Evolutionary conservation across 2,888 invertebrate species (phyloP).

Genomic region (Hirtodrosophila cameraria): DNA sequence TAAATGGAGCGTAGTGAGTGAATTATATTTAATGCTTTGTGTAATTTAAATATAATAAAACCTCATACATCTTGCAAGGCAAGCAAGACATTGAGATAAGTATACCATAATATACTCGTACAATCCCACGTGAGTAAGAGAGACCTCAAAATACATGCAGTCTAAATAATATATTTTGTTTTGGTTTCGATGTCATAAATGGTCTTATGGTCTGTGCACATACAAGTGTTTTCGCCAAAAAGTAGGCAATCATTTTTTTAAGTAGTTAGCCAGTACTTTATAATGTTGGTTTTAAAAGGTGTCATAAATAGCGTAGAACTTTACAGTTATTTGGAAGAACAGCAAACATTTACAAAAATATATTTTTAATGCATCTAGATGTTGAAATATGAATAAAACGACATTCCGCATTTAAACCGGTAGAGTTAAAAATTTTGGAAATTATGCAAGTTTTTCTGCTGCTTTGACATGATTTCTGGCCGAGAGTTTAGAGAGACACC

Average conservation of each 20-base stretch:
- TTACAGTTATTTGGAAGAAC: no score
- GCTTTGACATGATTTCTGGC: no score
- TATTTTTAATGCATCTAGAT: no score
- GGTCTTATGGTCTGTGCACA: slow-evolving; percentile 23
- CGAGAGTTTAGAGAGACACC: no score
- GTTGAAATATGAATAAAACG: no score
- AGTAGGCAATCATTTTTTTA: slow-evolving; percentile 48
- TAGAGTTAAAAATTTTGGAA: no score
- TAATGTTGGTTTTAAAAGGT: slow-evolving; percentile 24
- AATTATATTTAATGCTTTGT: slow-evolving; percentile 79
- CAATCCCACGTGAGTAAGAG: background rate
- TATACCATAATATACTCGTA: no score
- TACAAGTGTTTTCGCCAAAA: slow-evolving; percentile 31
- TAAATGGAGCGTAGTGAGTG: slow-evolving; percentile 79
- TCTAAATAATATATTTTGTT: slow-evolving; percentile 50
- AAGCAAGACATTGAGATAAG: slow-evolving; percentile 5
- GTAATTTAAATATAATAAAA: slow-evolving; percentile 78
- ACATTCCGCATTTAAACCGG: no score
- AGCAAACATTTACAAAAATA: no score
- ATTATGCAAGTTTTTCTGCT: no score
- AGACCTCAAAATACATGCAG: slow-evolving; percentile 16
- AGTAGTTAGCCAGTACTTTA: slow-evolving; percentile 1
- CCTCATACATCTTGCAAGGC: slow-evolving; percentile 43
- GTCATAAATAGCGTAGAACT: slow-evolving; percentile 3
- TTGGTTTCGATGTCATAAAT: slow-evolving; percentile 47